A percentile compares a stretch with the other conserved stretches of the same genome.
These are phyloP conservation scores for Cassiopea xamachana DNA, from an alignment of 30 jellyfish, hydroid and myxozoan genomes.

Conservation along the genomic window DNA sequence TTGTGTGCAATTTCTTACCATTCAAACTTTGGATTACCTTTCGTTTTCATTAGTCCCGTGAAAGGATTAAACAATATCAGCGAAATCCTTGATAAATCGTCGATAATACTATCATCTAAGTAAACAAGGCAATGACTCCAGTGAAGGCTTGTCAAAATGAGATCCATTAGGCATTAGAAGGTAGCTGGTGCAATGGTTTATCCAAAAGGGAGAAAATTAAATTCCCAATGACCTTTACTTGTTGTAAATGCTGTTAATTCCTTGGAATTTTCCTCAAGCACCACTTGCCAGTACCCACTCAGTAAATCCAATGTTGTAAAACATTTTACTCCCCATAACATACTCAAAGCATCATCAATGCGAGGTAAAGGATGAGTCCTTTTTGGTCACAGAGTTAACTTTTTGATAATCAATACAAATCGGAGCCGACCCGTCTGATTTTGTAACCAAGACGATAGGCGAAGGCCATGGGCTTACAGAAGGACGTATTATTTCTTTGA, in stretches of 20 bases:
- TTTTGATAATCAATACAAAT: no score
- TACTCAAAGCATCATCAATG: no score
- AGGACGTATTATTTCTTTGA: constrained; percentile 22
- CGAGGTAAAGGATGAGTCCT: no score
- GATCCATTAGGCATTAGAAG: constrained; percentile 15
- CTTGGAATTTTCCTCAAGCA: neutral
- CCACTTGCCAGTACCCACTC: constrained; percentile 61
- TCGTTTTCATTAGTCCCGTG: neutral
- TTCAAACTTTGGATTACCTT: neutral
- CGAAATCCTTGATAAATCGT: constrained; percentile 29
- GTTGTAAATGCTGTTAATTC: constrained; percentile 64
- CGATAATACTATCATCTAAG: constrained; percentile 53
- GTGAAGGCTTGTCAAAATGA: constrained; percentile 7
- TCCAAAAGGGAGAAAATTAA: constrained; percentile 12
- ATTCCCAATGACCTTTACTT: constrained; percentile 30
- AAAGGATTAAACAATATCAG: constrained; percentile 41
- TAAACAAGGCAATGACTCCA: constrained; percentile 55
- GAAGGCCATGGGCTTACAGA: constrained; percentile 61
- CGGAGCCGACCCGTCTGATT: no score
- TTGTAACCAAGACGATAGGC: constrained; percentile 19
- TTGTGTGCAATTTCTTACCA: neutral
- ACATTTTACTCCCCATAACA: no score
- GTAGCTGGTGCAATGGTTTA: constrained; percentile 13
- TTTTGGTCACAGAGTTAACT: no score
- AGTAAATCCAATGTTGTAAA: neutral